Base-by-base conservation (phyloP, 2,113 vertebrate species). In the Oceanodroma tethys region DNA sequence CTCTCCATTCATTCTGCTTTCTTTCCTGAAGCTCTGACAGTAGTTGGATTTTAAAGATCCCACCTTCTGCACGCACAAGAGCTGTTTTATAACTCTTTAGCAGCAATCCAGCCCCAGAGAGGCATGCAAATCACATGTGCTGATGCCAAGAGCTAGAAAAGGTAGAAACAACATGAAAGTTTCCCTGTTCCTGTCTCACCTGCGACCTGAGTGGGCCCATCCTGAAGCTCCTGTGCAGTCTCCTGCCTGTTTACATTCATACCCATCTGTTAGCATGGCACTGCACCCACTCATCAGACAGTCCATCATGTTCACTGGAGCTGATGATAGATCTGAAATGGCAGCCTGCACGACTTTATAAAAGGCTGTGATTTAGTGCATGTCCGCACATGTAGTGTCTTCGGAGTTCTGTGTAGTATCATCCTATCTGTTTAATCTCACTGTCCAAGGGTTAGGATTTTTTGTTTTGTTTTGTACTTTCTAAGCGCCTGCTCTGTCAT, bases 381-480 rank as follows among this genome's bases (percentile, higher is more conserved):
- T 93, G 93, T 90, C 93, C 0, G 5, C 89, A 90, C 78, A 78
- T 86, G 74, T 38, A 94, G 91, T 38, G 34, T 81, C 78, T 94
- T 86, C 8, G 2, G 89, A 87, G 94, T 29, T 95, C 88, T 97
- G 96, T 72, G 55, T 30, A 95, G 80, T 45, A 71, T 56, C 47
- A 85, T 91, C 82, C 65, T 93, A 95, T 81, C 84, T 97, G 84
- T 65, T 96, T 95, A 88, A 97, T 97, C 96, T 97, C 95, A 93
- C 45, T 92, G 92, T 97, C 67, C 48, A 53, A 78, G 65, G 55
- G 56, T 86, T 85, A 62, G 87, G 63, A 79, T 87, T 82, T 90
- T 93, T 87, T 95, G 80, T 59, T 96, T 95, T 91, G 86, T 95
- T 96, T 93, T 96, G 84, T n/a, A 20, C 70, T 90, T 75, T 88